Evolutionary conservation across 2,888 invertebrate genomes (phyloP), one percentile per base, ranked within the genome.

Genomic region (Eurois occulta): DNA sequence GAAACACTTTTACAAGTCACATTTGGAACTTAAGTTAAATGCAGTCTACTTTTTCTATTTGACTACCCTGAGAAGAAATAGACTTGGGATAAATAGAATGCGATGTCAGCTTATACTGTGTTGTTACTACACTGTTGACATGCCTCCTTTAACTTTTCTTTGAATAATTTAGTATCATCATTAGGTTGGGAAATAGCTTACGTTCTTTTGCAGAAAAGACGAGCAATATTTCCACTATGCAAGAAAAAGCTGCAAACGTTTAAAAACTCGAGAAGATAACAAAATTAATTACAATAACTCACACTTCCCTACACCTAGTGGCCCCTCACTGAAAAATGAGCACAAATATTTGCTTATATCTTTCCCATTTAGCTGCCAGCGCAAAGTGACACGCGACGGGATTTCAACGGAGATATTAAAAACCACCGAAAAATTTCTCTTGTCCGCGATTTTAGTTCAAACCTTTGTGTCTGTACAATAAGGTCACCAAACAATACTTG

Each of bases 391-490:
- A 91, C 77, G 85, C 80, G 85, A 86, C 88, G 73, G 83, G 80
- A 81, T 93, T 92, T 91, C 89, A 90, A 89, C 91, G 87, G 90
- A 88, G 91, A 93, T 94, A 94, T 94, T 94, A 94, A 94, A 94
- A 93, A 91, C 86, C 84, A 72, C 83, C 89, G 84, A 87, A 87
- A 91, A 91, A 86, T 87, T 86, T 87, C 87, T 87, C 89, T 89
- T 90, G 90, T 89, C 87, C 89, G 87, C 88, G 87, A 81, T 91
- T 93, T 92, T 90, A 91, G 90, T 91, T 85, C 89, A 87, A 90
- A 90, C 91, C 91, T 84, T 90, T 92, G 83, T 86, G 75, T 84
- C 86, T 88, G 83, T 89, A 94, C 93, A 94, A 94, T 94, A 91
- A 90, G 88, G 87, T 78, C 74, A 77, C 86, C 93, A 92, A 93